Evolutionary conservation across 2,797 vertebrate species (phyloP), one percentile per base, ranked within the genome.

Genomic region (Coluber constrictor): DNA sequence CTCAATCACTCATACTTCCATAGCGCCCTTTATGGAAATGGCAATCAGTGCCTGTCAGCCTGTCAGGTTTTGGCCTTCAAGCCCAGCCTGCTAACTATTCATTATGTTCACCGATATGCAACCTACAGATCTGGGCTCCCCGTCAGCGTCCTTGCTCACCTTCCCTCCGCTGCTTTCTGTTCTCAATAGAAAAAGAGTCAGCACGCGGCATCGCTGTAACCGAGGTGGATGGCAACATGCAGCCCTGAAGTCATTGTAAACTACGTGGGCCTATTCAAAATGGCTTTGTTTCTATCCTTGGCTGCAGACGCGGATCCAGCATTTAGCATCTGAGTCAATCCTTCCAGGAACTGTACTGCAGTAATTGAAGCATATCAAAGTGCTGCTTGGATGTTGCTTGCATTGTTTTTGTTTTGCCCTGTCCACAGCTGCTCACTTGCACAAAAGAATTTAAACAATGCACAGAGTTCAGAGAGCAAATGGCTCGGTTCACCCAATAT

Each of bases 11-110:
- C 96, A 95, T 95, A 96, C 97, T 97, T 97, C 96, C 97, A 94
- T 92, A 92, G 97, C 7, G 1, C 92, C 74, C 94, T 97, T 97
- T 97, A 95, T 97, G 96, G 96, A 97, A 97, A 98, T 95, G 97
- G 97, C 97, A 97, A 97, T 97, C 97, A 97, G 97, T 51, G 95
- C 96, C 96, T 97, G 97, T 97, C 97, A 96, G 96, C 92, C 96
- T 98, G 97, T 97, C 97, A 97, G 97, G 96, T 95, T 95, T 94
- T 94, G 96, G 98, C 96, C 97, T 97, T 97, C 97, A 96, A 96
- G 93, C 94, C 95, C 94, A 94, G 93, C 95, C 93, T 96, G 96
- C 79, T 95, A 97, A 95, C 96, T 95, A 96, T 95, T 97, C 96
- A 96, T 96, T 97, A 97, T 94, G 95, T 95, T 96, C 95, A 96